phyloP scores from a whole-genome alignment of 1,140 invertebrate species.

The Hyposmocoma kahamanoa region DNA sequence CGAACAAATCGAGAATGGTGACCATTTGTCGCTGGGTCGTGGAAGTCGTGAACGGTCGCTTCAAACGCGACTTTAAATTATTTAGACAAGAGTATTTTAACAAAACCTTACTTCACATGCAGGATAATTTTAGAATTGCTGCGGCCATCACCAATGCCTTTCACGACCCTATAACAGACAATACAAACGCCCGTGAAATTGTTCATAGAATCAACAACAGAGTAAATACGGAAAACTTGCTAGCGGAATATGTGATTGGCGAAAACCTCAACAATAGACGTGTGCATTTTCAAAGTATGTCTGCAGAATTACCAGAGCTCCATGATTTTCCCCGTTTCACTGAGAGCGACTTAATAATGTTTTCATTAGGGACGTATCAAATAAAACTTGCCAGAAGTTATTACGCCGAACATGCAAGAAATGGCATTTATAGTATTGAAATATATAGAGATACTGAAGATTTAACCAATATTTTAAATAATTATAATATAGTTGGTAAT shows the following conservation, averaged over 20 bases:
- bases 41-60: slow-evolving; percentile 18
- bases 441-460: neutral
- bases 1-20: slow-evolving; percentile 21
- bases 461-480: neutral
- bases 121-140: neutral
- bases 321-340: slow-evolving; percentile 1
- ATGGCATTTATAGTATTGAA: slow-evolving; percentile 6
- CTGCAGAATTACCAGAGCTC: neutral
- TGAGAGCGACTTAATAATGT: slow-evolving; percentile 4
- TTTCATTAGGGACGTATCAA: slow-evolving; percentile 9
- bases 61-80: slow-evolving; percentile 16
- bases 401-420: slow-evolving; percentile 4
- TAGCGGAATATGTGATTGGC: neutral
- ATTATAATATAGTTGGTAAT: neutral
- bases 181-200: neutral
- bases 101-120: neutral
- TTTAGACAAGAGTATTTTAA: slow-evolving; percentile 15
- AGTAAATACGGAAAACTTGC: neutral
- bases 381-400: slow-evolving; percentile 6
- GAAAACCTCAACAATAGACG: neutral
- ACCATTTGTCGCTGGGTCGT: slow-evolving; percentile 20
- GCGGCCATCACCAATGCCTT: neutral
- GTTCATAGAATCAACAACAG: neutral
- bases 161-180: neutral
- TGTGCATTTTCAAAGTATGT: neutral